phyloP scores from a whole-genome alignment of 2,797 vertebrate genomes.

The Chiloscyllium punctatum region DNA sequence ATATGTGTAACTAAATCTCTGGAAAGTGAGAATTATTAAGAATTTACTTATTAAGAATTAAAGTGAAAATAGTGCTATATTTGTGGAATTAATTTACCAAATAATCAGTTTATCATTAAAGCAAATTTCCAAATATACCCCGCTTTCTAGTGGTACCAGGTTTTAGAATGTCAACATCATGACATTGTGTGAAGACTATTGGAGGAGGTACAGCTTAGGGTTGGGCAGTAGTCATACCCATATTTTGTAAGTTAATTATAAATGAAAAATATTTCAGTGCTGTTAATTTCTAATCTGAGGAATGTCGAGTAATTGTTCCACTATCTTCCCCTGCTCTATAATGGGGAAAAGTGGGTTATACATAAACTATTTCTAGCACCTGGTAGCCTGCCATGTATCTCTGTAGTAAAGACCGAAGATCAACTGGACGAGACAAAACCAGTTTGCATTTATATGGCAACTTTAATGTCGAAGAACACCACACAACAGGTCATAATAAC shows the following conservation, averaged over 20 bases:
- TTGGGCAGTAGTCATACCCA: background rate
- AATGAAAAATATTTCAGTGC: background rate
- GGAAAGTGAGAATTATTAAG: background rate
- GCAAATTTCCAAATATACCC: background rate
- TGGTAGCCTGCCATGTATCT: background rate
- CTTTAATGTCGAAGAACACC: too few relatives aligned
- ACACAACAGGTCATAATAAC: too few relatives aligned
- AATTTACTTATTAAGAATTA: background rate
- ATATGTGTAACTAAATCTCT: background rate
- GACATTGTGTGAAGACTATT: background rate
- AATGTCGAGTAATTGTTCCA: background rate
- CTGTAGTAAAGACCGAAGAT: background rate
- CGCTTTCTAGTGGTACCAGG: background rate
- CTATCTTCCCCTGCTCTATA: background rate
- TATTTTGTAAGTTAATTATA: background rate
- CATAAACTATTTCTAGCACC: background rate
- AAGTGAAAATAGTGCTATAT: background rate
- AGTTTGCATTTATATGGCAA: background rate
- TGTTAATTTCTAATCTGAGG: background rate
- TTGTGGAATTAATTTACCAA: background rate
- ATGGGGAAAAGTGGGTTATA: background rate
- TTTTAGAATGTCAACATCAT: background rate
- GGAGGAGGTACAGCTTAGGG: background rate
- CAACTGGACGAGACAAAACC: too few relatives aligned
- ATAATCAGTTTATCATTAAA: background rate